Conservation (phyloP, 2,113 vertebrate genomes). For the Puffinus mauretanicus region DNA sequence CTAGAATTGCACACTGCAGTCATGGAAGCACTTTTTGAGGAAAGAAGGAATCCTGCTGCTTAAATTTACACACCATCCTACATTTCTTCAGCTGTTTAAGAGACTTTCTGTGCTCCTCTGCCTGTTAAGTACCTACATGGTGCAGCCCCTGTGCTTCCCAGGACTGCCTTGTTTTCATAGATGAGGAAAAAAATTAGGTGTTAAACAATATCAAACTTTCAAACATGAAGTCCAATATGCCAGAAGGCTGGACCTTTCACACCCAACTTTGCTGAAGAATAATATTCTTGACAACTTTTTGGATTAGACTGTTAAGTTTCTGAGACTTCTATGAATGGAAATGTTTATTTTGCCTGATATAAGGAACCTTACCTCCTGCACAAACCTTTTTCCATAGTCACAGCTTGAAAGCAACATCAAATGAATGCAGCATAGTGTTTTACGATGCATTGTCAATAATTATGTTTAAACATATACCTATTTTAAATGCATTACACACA, state of each 20-base stretch:
- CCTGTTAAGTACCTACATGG: neutral
- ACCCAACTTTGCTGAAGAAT: neutral
- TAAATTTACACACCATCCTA: neutral
- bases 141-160: neutral
- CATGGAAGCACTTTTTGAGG: neutral
- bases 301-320: neutral
- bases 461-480: neutral
- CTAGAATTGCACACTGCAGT: neutral
- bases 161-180: neutral
- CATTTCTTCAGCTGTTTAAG: neutral
- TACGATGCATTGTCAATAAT: neutral
- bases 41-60: neutral
- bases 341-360: neutral
- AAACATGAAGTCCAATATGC: neutral
- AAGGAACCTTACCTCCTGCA: neutral
- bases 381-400: neutral
- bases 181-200: neutral
- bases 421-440: neutral
- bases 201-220: neutral
- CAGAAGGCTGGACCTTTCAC: neutral
- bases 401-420: neutral
- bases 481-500: neutral
- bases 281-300: neutral
- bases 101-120: neutral
- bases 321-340: neutral